Evolutionary conservation across 2,113 vertebrate species (phyloP), one percentile per base, ranked within the genome.

Genomic region (Clarias batrachus): DNA sequence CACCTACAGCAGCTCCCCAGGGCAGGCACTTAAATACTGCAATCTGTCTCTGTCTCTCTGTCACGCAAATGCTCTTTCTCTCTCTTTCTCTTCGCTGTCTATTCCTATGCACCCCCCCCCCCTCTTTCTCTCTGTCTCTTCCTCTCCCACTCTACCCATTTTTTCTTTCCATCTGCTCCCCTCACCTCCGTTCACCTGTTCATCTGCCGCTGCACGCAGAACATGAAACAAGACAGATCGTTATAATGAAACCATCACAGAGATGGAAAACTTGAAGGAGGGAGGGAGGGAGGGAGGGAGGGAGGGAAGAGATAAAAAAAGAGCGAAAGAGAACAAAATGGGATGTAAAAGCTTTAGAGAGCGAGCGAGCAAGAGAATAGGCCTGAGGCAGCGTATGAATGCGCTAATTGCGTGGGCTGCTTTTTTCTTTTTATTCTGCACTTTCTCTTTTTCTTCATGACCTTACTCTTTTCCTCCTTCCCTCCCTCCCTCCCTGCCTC

Each of bases 1-100:
- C 93, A 93, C 93, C 91, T 94, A 90, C 94, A 91, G 94, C 90
- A 89, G 90, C 90, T 93, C 94, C 94, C 94, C 89, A 88, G 93
- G 94, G 93, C 90, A 89, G 90, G 56, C 92, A 91, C 91, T 93
- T 94, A 95, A 95, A 95, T 93, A 94, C 93, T 92, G 94, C 94
- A 94, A 94, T 95, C 94, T 94, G 93, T 95, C 94, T 93, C 92
- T 92, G 91, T 94, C 93, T 90, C 89, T 37, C 85, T 81, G 48
- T 85, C 90, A 89, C 70, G 27, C 81, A 78, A 65, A 81, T 76
- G 60, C n/a, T 33, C 68, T 73, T n/a, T 54, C 78, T 85, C 48
- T 52, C 85, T n/a, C 82, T 54, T 54, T 62, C 71, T 52, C 37
- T 27, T 85, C 14, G 25, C 85, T 90, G 81, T 70, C 82, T 85